Percentiles rank a stretch among this genome's conserved stretches.
These are phyloP conservation scores for Calcarius lapponicus DNA, from an alignment of 2,797 vertebrate genomes.

Conservation along the genomic window DNA sequence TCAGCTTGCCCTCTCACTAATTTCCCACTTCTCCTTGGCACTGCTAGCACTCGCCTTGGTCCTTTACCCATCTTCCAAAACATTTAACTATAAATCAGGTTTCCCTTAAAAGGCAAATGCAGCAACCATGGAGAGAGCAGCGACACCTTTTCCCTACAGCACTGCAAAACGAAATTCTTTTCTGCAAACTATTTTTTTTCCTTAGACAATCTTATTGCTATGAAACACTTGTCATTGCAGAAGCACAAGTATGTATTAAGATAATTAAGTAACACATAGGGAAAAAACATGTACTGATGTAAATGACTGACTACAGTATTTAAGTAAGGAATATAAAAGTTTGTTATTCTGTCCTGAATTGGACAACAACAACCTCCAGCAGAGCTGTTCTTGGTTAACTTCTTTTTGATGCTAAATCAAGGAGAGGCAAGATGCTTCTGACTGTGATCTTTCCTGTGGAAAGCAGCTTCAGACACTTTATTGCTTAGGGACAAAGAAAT, in stretches of 20 bases:
- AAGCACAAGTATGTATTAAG: background rate
- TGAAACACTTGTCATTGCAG: background rate
- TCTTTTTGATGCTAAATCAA: constrained; percentile 34
- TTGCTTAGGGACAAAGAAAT: constrained; percentile 25
- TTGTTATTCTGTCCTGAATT: background rate
- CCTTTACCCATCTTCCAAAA: constrained; percentile 27
- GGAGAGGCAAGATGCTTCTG: constrained; percentile 18
- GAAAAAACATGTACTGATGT: background rate
- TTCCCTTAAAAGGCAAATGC: constrained; percentile 19
- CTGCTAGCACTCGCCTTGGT: background rate
- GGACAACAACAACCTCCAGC: constrained; percentile 7
- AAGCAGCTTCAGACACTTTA: background rate
- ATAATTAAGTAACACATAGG: background rate
- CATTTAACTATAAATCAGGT: constrained; percentile 13
- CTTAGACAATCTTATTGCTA: background rate
- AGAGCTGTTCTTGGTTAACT: constrained; percentile 5
- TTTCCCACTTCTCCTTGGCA: constrained; percentile 38
- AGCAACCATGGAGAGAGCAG: background rate
- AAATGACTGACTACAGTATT: background rate
- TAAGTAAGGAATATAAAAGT: background rate
- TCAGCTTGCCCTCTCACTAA: background rate
- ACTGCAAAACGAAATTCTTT: background rate
- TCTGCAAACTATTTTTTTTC: background rate
- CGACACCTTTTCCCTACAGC: background rate
- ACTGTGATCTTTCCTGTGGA: background rate